phyloP scores from a whole-genome alignment of 2,797 vertebrate species.

The Crypturellus tataupa region DNA sequence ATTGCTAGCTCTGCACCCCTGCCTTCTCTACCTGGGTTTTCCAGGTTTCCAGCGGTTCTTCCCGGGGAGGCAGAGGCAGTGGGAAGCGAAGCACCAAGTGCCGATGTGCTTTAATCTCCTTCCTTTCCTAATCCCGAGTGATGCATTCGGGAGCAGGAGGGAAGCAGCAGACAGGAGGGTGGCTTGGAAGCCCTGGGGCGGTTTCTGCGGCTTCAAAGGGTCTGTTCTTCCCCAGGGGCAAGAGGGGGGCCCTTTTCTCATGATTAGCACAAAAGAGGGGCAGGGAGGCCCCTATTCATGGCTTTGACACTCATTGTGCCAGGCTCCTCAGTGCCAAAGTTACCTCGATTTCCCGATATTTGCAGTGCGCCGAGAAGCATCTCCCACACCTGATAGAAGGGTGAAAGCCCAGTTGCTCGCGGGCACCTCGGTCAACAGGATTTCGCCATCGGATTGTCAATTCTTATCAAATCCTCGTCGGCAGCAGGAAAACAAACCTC shows the following conservation, averaged over 20 bases:
- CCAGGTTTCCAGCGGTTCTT: rapidly evolving
- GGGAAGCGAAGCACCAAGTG: slow-evolving; percentile 12
- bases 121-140: slow-evolving; percentile 52
- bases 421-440: not conserved
- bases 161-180: not conserved
- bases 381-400: not conserved
- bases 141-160: slow-evolving; percentile 38
- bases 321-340: not conserved
- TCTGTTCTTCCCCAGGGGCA: not conserved
- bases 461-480: not conserved
- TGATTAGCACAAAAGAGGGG: not conserved
- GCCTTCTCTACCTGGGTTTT: not conserved
- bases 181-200: slow-evolving; percentile 48
- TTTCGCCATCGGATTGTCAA: not conserved
- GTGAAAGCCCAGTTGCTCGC: rapidly evolving
- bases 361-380: rapidly evolving
- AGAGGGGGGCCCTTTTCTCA: not conserved
- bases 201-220: slow-evolving; percentile 51
- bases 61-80: not conserved
- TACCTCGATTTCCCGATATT: rapidly evolving
- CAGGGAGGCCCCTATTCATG: slow-evolving; percentile 36
- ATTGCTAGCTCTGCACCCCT: not conserved
- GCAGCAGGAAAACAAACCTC: rapidly evolving
- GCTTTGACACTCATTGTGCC: slow-evolving; percentile 24
- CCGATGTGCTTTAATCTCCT: slow-evolving; percentile 49